phyloP scores from a whole-genome alignment of 2,888 invertebrate genomes.

The Saturnia pavonia region DNA sequence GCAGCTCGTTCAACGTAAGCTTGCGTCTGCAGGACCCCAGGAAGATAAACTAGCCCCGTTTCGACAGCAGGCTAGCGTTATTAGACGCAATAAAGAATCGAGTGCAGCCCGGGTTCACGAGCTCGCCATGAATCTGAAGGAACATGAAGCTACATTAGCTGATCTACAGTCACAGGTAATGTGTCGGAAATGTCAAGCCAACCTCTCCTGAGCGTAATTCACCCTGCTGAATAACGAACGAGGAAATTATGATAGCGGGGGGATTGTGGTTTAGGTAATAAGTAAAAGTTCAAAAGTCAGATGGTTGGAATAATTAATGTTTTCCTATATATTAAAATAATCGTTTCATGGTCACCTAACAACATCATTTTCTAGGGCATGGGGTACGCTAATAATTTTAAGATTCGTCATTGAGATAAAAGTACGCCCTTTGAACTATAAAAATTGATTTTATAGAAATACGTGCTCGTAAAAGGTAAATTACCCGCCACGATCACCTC shows the following conservation, averaged over 20 bases:
- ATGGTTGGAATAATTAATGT: too few relatives aligned
- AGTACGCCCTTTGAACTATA: not conserved
- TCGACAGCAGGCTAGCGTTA: constrained; percentile 91
- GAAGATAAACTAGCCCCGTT: constrained; percentile 91
- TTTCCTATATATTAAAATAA: too few relatives aligned
- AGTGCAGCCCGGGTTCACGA: constrained; percentile 87
- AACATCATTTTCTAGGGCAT: too few relatives aligned
- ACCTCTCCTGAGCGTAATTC: too few relatives aligned
- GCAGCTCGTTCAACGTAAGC: constrained; percentile 86
- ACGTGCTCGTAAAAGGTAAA: too few relatives aligned
- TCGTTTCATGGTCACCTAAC: too few relatives aligned
- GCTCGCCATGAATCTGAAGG: constrained; percentile 82
- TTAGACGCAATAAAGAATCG: constrained; percentile 89
- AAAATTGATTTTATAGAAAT: not conserved
- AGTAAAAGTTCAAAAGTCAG: too few relatives aligned
- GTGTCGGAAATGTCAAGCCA: not conserved
- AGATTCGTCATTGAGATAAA: not conserved
- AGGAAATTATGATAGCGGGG: too few relatives aligned
- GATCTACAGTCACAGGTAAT: constrained; percentile 76
- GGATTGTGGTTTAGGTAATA: too few relatives aligned
- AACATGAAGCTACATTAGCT: constrained; percentile 83
- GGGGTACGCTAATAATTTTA: not conserved
- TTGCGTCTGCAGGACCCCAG: constrained; percentile 83
- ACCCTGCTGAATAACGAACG: too few relatives aligned
- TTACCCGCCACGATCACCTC: too few relatives aligned